A percentile compares a stretch with the other conserved stretches of the same genome.
Conservation (phyloP, 64 coral and sea anemone genomes). For the Montipora sp. region DNA sequence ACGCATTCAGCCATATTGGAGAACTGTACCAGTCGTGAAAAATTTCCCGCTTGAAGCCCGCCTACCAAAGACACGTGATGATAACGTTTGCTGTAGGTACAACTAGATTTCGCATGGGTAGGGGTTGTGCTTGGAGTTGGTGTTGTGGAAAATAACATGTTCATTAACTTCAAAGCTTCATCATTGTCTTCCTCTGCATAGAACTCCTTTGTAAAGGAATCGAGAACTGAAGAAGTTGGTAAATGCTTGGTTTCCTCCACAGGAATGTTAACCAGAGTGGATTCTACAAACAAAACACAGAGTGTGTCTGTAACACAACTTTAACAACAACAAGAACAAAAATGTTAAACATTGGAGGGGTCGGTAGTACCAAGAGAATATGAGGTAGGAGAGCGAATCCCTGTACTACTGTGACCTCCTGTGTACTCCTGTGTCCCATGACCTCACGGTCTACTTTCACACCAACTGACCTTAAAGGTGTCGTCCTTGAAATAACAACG, state of each 20-base stretch:
- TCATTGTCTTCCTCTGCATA: slow-evolving; percentile 7
- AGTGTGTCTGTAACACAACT: no score
- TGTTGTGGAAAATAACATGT: background rate
- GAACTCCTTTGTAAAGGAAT: background rate
- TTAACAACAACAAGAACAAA: no score
- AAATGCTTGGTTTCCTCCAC: background rate
- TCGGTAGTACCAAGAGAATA: no score
- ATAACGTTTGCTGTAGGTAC: slow-evolving; percentile 78
- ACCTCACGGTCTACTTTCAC: no score
- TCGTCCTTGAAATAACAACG: no score
- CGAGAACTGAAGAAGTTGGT: background rate
- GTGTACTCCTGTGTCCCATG: no score
- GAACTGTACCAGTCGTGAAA: slow-evolving; percentile 75
- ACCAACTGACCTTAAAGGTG: no score
- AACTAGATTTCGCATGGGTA: slow-evolving; percentile 5
- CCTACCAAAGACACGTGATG: slow-evolving; percentile 84
- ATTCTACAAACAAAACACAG: background rate
- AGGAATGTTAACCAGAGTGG: background rate
- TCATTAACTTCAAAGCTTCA: background rate
- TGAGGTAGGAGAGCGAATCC: no score
- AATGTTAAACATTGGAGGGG: no score
- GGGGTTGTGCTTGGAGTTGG: background rate
- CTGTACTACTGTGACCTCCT: no score
- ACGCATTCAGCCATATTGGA: slow-evolving; percentile 79
- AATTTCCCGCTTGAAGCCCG: slow-evolving; percentile 80